phyloP scores from a whole-genome alignment of 92 coral and sea anemone species.

The Epizoanthus scotinus region DNA sequence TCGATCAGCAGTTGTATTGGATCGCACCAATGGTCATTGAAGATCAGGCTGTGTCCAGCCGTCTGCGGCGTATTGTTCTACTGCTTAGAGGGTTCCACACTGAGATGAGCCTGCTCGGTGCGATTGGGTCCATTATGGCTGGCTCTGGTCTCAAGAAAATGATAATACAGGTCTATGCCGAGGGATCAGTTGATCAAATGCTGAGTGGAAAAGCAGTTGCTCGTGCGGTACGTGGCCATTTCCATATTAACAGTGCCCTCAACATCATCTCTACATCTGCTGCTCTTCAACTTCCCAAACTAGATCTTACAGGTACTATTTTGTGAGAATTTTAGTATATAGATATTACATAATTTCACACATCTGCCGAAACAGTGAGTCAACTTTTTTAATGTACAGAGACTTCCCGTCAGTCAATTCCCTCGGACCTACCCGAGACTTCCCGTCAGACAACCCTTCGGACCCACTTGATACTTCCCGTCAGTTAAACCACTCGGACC shows the following conservation, averaged over 20 bases:
- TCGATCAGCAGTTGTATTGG: slow-evolving; percentile 43
- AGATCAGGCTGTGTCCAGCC: slow-evolving; percentile 20
- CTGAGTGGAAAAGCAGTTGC: slow-evolving; percentile 34
- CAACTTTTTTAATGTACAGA: too few species aligned
- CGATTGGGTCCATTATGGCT: slow-evolving; percentile 28
- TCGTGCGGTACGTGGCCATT: slow-evolving; percentile 31
- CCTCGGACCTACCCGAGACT: too few species aligned
- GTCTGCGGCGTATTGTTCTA: slow-evolving; percentile 26
- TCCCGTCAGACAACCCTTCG: too few species aligned
- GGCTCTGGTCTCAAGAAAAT: slow-evolving; percentile 38
- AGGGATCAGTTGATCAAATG: too few species aligned
- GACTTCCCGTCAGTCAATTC: too few species aligned
- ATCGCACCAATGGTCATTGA: slow-evolving; percentile 44
- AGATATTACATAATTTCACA: neutral
- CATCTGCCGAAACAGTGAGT: too few species aligned
- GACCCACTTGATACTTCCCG: too few species aligned
- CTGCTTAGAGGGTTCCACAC: slow-evolving; percentile 36
- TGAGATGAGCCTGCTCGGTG: slow-evolving; percentile 35
- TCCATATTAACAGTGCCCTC: slow-evolving; percentile 29
- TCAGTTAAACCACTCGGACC: too few species aligned
- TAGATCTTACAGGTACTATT: slow-evolving; percentile 32
- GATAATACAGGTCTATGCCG: neutral
- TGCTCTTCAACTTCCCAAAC: slow-evolving; percentile 40
- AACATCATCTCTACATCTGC: slow-evolving; percentile 42
- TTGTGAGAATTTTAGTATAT: too few species aligned